These are phyloP conservation scores for Discoglossus pictus DNA, from an alignment of 2,797 vertebrate species.

Conservation along the genomic window DNA sequence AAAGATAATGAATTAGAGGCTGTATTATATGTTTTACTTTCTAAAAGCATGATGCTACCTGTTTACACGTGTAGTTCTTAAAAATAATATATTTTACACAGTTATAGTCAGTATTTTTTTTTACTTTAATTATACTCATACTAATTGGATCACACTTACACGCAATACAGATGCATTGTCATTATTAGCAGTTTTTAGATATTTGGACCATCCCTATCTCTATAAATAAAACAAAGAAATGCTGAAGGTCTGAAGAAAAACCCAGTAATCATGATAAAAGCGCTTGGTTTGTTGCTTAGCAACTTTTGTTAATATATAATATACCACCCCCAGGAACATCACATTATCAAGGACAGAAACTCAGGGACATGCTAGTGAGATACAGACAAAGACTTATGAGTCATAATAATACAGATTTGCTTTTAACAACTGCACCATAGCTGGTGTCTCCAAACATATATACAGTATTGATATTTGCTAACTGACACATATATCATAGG, in stretches of 20 bases:
- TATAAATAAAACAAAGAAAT: slow-evolving; percentile 16
- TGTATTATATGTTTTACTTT: too few relatives aligned
- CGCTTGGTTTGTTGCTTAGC: slow-evolving; percentile 12
- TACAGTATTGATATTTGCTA: too few relatives aligned
- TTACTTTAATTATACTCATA: too few relatives aligned
- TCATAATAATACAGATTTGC: slow-evolving; percentile 1
- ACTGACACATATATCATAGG: too few relatives aligned
- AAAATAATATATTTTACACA: too few relatives aligned
- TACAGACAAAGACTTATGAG: slow-evolving; percentile 15
- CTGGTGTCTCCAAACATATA: slow-evolving; percentile 1
- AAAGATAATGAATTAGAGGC: too few relatives aligned
- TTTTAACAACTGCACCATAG: not conserved
- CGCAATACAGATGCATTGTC: not conserved
- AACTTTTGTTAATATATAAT: slow-evolving; percentile 27
- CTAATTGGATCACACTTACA: too few relatives aligned
- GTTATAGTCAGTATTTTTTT: too few relatives aligned
- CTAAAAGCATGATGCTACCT: too few relatives aligned
- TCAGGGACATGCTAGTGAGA: slow-evolving; percentile 18
- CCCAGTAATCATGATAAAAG: too few relatives aligned
- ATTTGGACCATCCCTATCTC: slow-evolving; percentile 1
- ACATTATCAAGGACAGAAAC: slow-evolving; percentile 33
- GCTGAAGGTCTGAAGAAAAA: slow-evolving; percentile 5
- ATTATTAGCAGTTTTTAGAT: not conserved
- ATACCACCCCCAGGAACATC: slow-evolving; percentile 26
- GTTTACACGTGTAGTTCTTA: too few relatives aligned